Conservation (phyloP, 2,113 vertebrate species). For the Lipotes vexillifer region DNA sequence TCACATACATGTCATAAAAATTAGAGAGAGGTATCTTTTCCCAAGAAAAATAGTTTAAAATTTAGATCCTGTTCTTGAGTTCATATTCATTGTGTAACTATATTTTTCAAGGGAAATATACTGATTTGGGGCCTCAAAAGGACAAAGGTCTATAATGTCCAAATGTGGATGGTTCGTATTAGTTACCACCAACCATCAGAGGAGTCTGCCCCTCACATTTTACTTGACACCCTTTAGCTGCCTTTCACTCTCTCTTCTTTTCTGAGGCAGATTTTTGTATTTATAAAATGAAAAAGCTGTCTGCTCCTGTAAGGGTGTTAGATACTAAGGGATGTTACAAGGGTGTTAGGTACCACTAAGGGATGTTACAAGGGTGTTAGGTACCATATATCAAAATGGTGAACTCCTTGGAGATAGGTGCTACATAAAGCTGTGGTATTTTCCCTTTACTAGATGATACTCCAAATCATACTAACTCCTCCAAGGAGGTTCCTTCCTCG, state of each 20-base stretch:
- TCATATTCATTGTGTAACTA: background rate
- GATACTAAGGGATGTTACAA: background rate
- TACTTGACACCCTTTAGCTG: background rate
- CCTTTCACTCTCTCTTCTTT: background rate
- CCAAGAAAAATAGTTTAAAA: background rate
- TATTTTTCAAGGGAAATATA: constrained; percentile 2
- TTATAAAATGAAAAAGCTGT: constrained; percentile 22
- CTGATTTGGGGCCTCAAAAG: background rate
- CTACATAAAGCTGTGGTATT: constrained; percentile 10
- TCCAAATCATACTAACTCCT: constrained; percentile 78
- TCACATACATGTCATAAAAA: background rate
- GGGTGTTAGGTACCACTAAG: background rate
- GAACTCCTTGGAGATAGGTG: background rate
- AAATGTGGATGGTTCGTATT: background rate
- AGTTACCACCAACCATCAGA: background rate
- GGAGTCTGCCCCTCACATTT: background rate
- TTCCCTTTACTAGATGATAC: constrained; percentile 80
- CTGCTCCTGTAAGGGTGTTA: background rate
- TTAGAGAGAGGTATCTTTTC: background rate
- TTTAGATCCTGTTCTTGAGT: background rate
- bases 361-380: background rate
- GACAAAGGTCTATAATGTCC: background rate
- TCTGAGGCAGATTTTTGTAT: background rate
- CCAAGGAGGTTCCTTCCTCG: constrained; percentile 83
- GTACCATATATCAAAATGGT: background rate